Base-by-base conservation (phyloP, 2,888 invertebrate genomes). In the Eupithecia insigniata region DNA sequence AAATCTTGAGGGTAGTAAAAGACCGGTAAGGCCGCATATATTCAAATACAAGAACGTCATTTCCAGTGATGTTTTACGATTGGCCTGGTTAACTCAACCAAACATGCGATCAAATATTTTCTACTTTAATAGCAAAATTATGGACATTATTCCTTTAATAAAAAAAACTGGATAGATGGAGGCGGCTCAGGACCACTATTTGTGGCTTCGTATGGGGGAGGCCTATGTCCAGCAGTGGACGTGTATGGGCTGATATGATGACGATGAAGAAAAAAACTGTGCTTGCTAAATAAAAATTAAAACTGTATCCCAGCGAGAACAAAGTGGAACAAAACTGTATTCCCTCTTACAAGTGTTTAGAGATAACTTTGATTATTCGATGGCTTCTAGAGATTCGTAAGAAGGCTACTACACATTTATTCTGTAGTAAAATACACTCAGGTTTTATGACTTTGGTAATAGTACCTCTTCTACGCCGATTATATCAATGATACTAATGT, bases 401-500 rank as follows among this genome's bases (percentile, higher is more conserved):
- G 26, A 34, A 34, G 6, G 12, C 36, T 14, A 62, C n/a, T 62
- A 34, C 34, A 39, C 36, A 16, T 64, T 39, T 64, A 64, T 64
- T 34, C 64, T 64, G 12, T 64, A 64, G 36, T 62, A 60, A 58
- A 61, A 61, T 61, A 60, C 61, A 30, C 30, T 36, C 26, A 2
- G 12, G 32, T 22, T 62, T 61, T 69, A 69, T 34, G 22, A 3
- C 61, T 36, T 2, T n/a, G 16, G 36, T 67, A 67, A 58, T 67
- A 61, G 14, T 43, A 68, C 61, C 46, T 51, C 39, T 60, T 18
- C 36, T 64, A 36, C 34, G 14, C 55, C 36, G 69, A 69, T 69
- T 51, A 55, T 58, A 70, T 65, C 58, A 30, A 30, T 55, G 65
- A 65, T 65, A 70, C 70, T 70, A 61, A 69, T 51, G 69, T 69